These are phyloP conservation scores for Chinchilla lanigera DNA, from an alignment of 2,113 vertebrate genomes.

Conservation along the genomic window DNA sequence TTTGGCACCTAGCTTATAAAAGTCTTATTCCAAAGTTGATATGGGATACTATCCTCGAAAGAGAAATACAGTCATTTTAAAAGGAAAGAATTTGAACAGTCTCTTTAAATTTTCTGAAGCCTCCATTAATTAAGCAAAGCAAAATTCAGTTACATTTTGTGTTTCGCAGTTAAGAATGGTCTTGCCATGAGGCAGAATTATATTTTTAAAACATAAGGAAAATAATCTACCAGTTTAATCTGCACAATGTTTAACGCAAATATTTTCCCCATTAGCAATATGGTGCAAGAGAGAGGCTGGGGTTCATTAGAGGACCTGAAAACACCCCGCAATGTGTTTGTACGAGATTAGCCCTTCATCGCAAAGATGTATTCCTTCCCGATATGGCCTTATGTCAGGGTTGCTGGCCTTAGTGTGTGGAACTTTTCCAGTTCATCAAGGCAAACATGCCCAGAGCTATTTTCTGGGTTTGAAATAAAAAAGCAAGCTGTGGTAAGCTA, in stretches of 20 bases:
- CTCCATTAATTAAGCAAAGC: constrained; percentile 16
- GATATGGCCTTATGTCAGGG: constrained; percentile 56
- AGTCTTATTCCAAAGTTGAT: background rate
- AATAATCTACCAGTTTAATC: constrained; percentile 72
- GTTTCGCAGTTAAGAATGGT: constrained; percentile 52
- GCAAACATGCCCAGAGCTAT: constrained; percentile 74
- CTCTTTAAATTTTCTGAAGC: constrained; percentile 65
- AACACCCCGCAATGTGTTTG: constrained; percentile 74
- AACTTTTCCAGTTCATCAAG: constrained; percentile 79
- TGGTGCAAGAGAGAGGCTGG: constrained; percentile 61
- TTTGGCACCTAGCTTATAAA: background rate
- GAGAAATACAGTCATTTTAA: constrained; percentile 1
- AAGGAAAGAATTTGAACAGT: constrained; percentile 27
- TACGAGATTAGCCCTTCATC: constrained; percentile 73
- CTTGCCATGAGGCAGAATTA: constrained; percentile 41
- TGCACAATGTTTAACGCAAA: constrained; percentile 68
- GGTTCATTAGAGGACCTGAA: constrained; percentile 66
- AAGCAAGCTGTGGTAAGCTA: constrained; percentile 55
- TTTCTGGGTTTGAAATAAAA: constrained; percentile 78
- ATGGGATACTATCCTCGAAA: background rate
- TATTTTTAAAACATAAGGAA: constrained; percentile 61
- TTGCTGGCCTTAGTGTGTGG: constrained; percentile 72
- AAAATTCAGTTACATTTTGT: constrained; percentile 55
- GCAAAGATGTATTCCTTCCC: constrained; percentile 68
- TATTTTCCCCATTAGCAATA: constrained; percentile 77